Conservation (phyloP, 2,797 vertebrate genomes). For the Megaceryle alcyon region DNA sequence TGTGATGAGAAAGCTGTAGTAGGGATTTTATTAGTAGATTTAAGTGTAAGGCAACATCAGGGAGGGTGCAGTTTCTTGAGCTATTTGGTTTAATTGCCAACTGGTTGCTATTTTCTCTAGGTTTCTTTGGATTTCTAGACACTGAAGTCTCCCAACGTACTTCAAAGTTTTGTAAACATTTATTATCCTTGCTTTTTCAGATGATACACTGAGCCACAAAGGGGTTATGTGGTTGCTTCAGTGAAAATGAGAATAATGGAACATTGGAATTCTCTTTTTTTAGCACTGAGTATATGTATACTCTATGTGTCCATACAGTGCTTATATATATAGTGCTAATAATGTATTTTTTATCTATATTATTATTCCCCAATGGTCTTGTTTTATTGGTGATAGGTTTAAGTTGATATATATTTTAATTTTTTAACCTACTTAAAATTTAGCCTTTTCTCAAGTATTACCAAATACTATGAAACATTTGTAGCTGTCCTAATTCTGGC, state of each 20-base stretch:
- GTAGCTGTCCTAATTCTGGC: constrained; percentile 46
- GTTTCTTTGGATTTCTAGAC: neutral
- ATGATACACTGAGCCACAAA: neutral
- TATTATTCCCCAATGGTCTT: neutral
- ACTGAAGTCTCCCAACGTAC: neutral
- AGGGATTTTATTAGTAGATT: neutral
- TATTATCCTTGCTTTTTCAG: neutral
- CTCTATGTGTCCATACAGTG: neutral
- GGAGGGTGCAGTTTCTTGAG: neutral
- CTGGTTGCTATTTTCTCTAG: neutral
- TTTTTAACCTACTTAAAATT: constrained; percentile 23
- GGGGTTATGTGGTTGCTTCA: neutral
- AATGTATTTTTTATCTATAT: neutral
- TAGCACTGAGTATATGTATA: neutral
- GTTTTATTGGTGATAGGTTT: neutral
- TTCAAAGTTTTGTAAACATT: neutral
- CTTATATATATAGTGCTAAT: neutral
- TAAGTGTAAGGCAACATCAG: neutral
- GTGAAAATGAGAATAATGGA: neutral
- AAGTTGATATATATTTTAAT: neutral
- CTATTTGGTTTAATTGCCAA: neutral
- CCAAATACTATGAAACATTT: neutral
- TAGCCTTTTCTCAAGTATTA: neutral
- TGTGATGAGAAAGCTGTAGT: neutral
- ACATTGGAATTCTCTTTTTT: neutral